Percentiles rank a stretch among this genome's conserved stretches.
Evolutionary conservation across 2,888 invertebrate species (phyloP).

Genomic region (Pardosa pseudoannulata): DNA sequence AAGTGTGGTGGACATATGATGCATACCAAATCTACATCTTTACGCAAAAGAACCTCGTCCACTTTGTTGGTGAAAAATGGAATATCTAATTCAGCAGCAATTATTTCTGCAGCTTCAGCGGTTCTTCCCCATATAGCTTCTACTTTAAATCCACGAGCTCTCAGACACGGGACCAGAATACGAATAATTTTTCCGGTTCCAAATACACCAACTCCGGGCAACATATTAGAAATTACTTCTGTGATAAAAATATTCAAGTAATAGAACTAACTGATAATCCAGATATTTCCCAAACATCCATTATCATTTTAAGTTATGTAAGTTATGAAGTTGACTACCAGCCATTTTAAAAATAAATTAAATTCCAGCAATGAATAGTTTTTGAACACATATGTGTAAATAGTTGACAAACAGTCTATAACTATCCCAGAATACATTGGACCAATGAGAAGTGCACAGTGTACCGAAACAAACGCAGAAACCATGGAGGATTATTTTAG

Average conservation of each 20-base stretch:
- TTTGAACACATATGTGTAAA: too few species aligned
- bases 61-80: conserved; percentile 90
- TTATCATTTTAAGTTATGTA: background rate
- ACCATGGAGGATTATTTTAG: too few species aligned
- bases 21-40: conserved; percentile 95
- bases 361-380: too few species aligned
- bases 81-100: conserved; percentile 88
- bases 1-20: conserved; percentile 95
- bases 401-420: too few species aligned
- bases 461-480: too few species aligned
- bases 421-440: too few species aligned
- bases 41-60: conserved; percentile 92
- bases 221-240: conserved; percentile 81
- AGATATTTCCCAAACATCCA: background rate
- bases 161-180: conserved; percentile 90
- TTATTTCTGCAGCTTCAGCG: conserved; percentile 83
- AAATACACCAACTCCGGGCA: conserved; percentile 96
- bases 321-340: too few species aligned
- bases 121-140: conserved; percentile 97
- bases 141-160: conserved; percentile 94
- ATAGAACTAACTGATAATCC: background rate
- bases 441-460: too few species aligned
- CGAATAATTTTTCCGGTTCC: conserved; percentile 91
- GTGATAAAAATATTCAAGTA: background rate
- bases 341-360: too few species aligned